Base-by-base conservation (phyloP, 2,888 invertebrate species). In the Acleris emargana region DNA sequence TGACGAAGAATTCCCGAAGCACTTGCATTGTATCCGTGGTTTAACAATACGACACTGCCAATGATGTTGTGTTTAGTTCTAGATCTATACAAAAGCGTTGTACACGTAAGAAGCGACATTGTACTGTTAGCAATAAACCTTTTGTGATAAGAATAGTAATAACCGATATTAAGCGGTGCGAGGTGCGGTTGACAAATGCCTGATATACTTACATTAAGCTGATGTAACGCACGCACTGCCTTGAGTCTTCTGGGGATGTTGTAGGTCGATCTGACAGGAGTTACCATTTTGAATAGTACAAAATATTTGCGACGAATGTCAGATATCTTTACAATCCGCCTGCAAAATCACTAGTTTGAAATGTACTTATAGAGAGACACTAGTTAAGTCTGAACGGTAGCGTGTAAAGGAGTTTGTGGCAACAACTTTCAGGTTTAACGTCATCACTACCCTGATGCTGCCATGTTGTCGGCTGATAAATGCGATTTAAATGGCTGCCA, bases 111-210 rank as follows among this genome's bases (percentile, higher is more conserved):
- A 78, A 77, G 81, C 81, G 77, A 81, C 72, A 64, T 74, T 76
- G 77, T 82, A 87, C 77, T 81, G 73, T 83, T 88, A 91, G 91
- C 91, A 90, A 90, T 91, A 90, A 88, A 80, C 67, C 47, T 74
- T 84, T 85, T 90, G 89, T 90, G 91, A 91, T 91, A 90, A 84
- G 83, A 78, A 72, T 79, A 77, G 71, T 72, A 72, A 70, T 73
- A 77, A 78, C 75, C 71, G 72, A 69, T 73, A 77, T 82, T 82
- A 71, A 76, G 86, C 68, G 68, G 73, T 75, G 69, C 68, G 64
- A 58, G 55, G 62, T 68, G 71, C 70, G 67, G 71, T 69, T 20
- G n/a, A 17, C 55, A n/a, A 25, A 57, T 25, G 43, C 25, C 43
- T 16, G 3, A 7, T 49, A 55, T 54, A 54, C 54, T 58, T 62